Conservation (phyloP, 2,888 invertebrate species). For the Catocala nupta region DNA sequence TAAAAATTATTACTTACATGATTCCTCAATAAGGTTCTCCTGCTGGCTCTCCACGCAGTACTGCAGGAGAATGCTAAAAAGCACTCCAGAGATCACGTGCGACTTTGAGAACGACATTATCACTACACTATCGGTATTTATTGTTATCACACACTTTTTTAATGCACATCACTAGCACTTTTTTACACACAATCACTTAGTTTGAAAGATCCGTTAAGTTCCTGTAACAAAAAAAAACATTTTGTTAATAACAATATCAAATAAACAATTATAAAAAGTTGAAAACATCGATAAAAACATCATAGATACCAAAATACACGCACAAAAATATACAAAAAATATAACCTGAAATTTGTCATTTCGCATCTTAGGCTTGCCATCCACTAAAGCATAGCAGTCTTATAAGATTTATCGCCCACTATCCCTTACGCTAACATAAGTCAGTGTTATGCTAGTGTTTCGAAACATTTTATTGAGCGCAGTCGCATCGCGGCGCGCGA, state of each 20-base stretch:
- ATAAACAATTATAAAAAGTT: not conserved
- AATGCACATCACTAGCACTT: constrained; percentile 62
- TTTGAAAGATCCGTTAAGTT: constrained; percentile 21
- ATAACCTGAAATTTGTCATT: no score
- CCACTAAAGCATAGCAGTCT: no score
- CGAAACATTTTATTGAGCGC: not conserved
- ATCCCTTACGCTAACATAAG: not conserved
- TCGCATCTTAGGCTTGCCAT: no score
- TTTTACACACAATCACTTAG: constrained; percentile 23
- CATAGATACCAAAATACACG: no score
- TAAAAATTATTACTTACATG: constrained; percentile 65
- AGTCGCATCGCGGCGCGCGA: constrained; percentile 27
- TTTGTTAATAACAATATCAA: not conserved
- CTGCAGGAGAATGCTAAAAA: constrained; percentile 68
- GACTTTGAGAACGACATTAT: constrained; percentile 63
- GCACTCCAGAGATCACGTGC: constrained; percentile 63
- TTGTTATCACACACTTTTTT: constrained; percentile 54
- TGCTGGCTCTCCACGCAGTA: constrained; percentile 74
- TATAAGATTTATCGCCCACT: not conserved
- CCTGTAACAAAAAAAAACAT: constrained; percentile 53
- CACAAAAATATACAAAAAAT: no score
- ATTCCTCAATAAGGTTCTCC: constrained; percentile 79
- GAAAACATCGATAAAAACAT: no score
- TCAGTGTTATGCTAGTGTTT: not conserved
- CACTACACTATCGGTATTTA: constrained; percentile 54